Base-by-base conservation (phyloP, 2,113 vertebrate species). In the Neotoma lepida region DNA sequence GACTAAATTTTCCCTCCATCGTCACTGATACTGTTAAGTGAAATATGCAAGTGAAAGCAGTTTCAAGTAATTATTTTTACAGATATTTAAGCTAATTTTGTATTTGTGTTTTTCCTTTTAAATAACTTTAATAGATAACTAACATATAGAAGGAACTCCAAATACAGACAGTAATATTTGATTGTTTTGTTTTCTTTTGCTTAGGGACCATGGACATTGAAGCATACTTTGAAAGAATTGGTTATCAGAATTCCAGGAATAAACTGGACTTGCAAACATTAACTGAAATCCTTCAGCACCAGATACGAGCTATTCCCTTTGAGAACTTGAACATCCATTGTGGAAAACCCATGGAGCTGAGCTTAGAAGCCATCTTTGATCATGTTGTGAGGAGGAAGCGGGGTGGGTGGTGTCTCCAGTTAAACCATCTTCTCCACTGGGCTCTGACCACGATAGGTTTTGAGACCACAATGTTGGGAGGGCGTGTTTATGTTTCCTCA, bases 301-400 rank as follows among this genome's bases (percentile, higher is more conserved):
- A 99, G 13, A 96, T 99, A 89, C 96, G 41, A 97, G 96, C 98
- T 0, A 78, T 99, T 44, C 99, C 98, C 2, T 99, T 98, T 92
- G 99, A 99, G 96, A 99, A 99, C 94, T 98, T 99, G 96, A 98
- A 98, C 95, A 98, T 99, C 14, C 99, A 99, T 96, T 98, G 99
- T 22, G 98, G 99, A 1, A 98, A 99, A 94, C 44, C 22, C 74
- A 98, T 98, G 74, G 94, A 92, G 49, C 89, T 99, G 95, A 96
- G 98, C 84, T 97, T 99, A 44, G 96, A 98, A 58, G 66, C 74
- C 0, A 94, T 96, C 81, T 99, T 98, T 86, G 81, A 99, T 66
- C 99, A 99, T 96, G 81, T 99, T 12, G 98, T 99, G 90, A 98
- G 92, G 96, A 98, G 77, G 84, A 97, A 97, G 0, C 98, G 98